Percentiles rank a stretch among this genome's conserved stretches.
phyloP scores from a whole-genome alignment of 2,113 vertebrate genomes.

The Peromyscus polionotus region DNA sequence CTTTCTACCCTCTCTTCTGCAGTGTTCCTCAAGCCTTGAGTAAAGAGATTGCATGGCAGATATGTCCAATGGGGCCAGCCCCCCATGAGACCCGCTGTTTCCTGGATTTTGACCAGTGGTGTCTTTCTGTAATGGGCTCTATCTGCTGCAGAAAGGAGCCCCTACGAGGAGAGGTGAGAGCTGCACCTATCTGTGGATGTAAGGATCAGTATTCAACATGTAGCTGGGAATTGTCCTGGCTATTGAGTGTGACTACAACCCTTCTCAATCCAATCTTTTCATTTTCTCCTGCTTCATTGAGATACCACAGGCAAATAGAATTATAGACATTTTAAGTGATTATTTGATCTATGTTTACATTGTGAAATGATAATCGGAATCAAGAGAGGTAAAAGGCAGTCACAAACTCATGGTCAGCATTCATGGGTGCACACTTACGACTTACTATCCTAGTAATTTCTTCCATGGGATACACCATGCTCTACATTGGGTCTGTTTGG shows the following conservation, averaged over 20 bases:
- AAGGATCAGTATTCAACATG: background rate
- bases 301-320: background rate
- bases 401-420: fast-evolving
- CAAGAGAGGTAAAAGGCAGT: background rate
- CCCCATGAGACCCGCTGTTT: background rate
- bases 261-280: background rate
- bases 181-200: background rate
- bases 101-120: background rate
- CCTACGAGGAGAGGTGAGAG: too few relatives aligned
- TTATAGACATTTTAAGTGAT: background rate
- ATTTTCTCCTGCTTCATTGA: background rate
- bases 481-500: background rate
- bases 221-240: background rate
- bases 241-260: background rate
- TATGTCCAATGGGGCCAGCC: background rate
- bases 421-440: too few relatives aligned
- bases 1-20: too few relatives aligned
- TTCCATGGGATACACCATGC: fast-evolving
- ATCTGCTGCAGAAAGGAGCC: background rate
- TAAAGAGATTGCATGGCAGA: background rate
- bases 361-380: background rate
- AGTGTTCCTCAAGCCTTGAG: too few relatives aligned
- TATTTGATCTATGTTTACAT: background rate
- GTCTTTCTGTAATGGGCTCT: background rate
- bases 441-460: fast-evolving